Evolutionary conservation across 1,140 invertebrate species (phyloP).

Genomic region (Drosophila mojavensis): DNA sequence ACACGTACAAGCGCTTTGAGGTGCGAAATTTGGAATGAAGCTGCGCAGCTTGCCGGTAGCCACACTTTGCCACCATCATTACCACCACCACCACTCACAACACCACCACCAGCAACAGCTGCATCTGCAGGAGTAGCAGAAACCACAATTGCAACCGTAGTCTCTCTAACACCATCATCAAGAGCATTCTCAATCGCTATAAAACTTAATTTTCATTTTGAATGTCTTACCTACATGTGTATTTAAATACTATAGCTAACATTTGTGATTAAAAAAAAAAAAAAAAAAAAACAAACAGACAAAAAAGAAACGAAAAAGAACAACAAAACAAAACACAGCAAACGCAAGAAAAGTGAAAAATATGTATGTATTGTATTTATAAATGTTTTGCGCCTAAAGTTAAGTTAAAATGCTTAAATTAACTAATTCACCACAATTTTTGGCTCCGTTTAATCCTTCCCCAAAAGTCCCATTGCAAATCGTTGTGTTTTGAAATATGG

Average conservation of each 20-base stretch:
- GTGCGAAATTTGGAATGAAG: constrained; percentile 85
- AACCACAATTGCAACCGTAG: constrained; percentile 47
- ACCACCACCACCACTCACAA: constrained; percentile 29
- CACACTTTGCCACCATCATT: constrained; percentile 72
- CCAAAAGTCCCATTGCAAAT: constrained; percentile 3
- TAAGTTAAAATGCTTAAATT: constrained; percentile 66
- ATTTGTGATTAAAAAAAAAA: constrained; percentile 77
- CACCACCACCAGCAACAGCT: constrained; percentile 21
- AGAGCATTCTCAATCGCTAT: constrained; percentile 63
- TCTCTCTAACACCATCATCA: constrained; percentile 71
- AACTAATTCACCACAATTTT: constrained; percentile 53
- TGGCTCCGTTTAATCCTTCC: constrained; percentile 54
- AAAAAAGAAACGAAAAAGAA: constrained; percentile 35
- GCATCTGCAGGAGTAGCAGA: constrained; percentile 17
- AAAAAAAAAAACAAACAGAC: constrained; percentile 17
- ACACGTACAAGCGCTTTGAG: constrained; percentile 99
- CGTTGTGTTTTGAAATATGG: constrained; percentile 53
- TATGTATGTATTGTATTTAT: constrained; percentile 45
- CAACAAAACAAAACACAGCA: constrained; percentile 24
- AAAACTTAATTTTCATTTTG: constrained; percentile 72
- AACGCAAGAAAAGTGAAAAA: constrained; percentile 51
- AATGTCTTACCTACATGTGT: constrained; percentile 82
- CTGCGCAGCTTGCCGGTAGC: constrained; percentile 56
- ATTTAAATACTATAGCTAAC: constrained; percentile 81
- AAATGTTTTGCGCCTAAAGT: constrained; percentile 50